These are phyloP conservation scores for Hydrotaea diabolus DNA, from an alignment of 2,888 invertebrate species.

Conservation along the genomic window DNA sequence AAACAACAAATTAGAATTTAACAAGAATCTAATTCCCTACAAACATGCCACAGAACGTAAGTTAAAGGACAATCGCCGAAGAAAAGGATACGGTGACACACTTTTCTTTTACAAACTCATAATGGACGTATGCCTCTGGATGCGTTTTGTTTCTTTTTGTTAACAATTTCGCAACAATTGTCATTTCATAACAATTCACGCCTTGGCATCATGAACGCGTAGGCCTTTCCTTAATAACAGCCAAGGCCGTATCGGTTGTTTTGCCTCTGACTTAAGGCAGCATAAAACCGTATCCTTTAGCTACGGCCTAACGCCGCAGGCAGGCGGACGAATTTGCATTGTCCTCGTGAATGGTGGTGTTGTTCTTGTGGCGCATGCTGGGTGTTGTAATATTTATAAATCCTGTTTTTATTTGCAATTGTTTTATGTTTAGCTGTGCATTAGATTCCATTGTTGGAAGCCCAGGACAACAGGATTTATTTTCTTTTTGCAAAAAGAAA, in stretches of 20 bases:
- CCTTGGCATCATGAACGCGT: constrained; percentile 60
- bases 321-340: constrained; percentile 53
- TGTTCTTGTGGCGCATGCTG: constrained; percentile 72
- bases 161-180: constrained; percentile 65
- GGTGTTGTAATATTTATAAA: constrained; percentile 75
- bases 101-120: constrained; percentile 55
- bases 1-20: constrained; percentile 52
- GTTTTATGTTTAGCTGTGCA: constrained; percentile 38
- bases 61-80: constrained; percentile 10
- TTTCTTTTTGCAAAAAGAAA: background rate
- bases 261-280: constrained; percentile 61
- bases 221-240: background rate
- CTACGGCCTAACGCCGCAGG: constrained; percentile 32
- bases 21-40: constrained; percentile 58
- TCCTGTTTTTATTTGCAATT: constrained; percentile 70
- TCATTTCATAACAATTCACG: constrained; percentile 74
- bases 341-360: constrained; percentile 58
- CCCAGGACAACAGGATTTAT: constrained; percentile 37
- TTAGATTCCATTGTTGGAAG: constrained; percentile 38
- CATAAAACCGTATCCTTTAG: constrained; percentile 66
- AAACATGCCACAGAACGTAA: constrained; percentile 22
- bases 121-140: constrained; percentile 17
- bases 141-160: constrained; percentile 27
- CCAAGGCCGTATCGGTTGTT: constrained; percentile 44
- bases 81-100: constrained; percentile 58